These are phyloP conservation scores for Romanogobio albipinnatus DNA, from an alignment of 2,113 vertebrate genomes.

Conservation along the genomic window DNA sequence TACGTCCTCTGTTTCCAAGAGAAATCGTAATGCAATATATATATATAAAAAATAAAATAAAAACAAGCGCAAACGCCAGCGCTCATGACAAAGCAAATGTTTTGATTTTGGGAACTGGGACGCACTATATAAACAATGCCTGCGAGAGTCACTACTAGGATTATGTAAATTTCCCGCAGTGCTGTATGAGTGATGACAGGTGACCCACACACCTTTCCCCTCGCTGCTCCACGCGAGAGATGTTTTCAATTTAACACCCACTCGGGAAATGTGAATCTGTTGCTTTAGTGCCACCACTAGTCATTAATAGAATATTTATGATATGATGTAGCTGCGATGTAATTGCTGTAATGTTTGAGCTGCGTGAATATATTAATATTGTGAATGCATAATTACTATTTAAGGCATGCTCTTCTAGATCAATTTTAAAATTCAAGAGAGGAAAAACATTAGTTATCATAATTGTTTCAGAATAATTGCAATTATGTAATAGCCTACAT, in stretches of 20 bases:
- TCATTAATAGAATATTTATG: slow-evolving; percentile 31
- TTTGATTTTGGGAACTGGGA: slow-evolving; percentile 60
- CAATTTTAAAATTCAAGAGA: not conserved
- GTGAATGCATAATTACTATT: not conserved
- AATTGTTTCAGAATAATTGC: not conserved
- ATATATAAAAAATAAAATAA: not conserved
- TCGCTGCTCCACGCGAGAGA: slow-evolving; percentile 5
- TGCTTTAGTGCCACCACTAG: slow-evolving; percentile 3
- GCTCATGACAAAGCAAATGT: slow-evolving; percentile 38
- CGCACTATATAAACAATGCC: slow-evolving; percentile 50
- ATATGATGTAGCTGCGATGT: slow-evolving; percentile 28
- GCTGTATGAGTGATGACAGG: slow-evolving; percentile 56
- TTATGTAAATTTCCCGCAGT: slow-evolving; percentile 60
- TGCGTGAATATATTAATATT: slow-evolving; percentile 34
- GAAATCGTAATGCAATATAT: not conserved
- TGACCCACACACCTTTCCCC: slow-evolving; percentile 42
- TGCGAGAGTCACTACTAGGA: slow-evolving; percentile 41
- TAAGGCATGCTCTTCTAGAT: not conserved
- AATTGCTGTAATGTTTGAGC: slow-evolving; percentile 36
- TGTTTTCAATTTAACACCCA: slow-evolving; percentile 16
- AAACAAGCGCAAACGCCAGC: not conserved
- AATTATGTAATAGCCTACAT: slow-evolving; percentile 1
- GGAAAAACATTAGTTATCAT: not conserved
- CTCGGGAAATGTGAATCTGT: slow-evolving; percentile 21
- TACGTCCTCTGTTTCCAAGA: not conserved